Conservation (phyloP, 2,888 invertebrate species). For the Gandaritis pyraliata region DNA sequence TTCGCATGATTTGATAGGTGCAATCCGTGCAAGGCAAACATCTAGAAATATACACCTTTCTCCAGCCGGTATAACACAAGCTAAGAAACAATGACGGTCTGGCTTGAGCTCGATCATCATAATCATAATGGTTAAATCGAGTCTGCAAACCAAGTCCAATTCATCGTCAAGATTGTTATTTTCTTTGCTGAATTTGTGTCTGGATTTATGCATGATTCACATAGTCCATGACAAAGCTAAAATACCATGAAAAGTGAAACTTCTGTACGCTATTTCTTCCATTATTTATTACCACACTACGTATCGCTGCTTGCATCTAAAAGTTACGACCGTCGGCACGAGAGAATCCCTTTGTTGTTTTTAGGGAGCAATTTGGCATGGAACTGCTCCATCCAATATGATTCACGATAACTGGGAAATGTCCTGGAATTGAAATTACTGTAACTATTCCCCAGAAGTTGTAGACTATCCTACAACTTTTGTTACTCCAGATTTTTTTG, state of each 20-base stretch:
- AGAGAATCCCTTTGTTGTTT: constrained; percentile 18
- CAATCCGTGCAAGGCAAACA: too few relatives aligned
- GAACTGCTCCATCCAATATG: constrained; percentile 7
- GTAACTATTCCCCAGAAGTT: neutral
- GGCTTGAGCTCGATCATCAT: too few relatives aligned
- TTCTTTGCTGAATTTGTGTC: too few relatives aligned
- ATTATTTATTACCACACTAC: constrained; percentile 4
- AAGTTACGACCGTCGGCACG: constrained; percentile 34
- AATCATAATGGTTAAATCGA: too few relatives aligned
- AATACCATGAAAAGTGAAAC: constrained; percentile 4
- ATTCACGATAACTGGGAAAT: constrained; percentile 3
- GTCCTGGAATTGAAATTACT: neutral
- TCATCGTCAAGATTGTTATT: too few relatives aligned
- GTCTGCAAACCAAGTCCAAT: too few relatives aligned
- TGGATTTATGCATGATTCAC: too few relatives aligned
- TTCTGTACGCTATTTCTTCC: neutral
- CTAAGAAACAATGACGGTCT: too few relatives aligned
- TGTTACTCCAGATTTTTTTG: too few relatives aligned
- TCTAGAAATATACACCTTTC: too few relatives aligned
- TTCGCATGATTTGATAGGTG: neutral
- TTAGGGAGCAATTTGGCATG: constrained; percentile 7
- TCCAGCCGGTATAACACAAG: too few relatives aligned
- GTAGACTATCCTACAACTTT: too few relatives aligned
- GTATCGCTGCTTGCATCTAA: constrained; percentile 29
- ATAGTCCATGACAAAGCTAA: neutral